Evolutionary conservation across 2,888 invertebrate species (phyloP).

Genomic region (Sipha maydis): DNA sequence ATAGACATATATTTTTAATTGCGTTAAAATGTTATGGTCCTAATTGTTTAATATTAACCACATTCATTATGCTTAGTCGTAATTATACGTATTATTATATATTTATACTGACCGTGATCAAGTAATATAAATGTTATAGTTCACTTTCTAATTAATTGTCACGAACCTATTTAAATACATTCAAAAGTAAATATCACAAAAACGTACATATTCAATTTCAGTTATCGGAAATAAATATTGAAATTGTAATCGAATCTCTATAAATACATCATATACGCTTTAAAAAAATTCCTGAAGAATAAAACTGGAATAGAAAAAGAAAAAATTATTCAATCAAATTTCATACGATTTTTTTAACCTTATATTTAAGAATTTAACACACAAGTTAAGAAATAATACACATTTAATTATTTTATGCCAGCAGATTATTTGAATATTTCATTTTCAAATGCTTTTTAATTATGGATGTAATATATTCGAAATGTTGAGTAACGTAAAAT

Average conservation of each 20-base stretch:
- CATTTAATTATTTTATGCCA: too few relatives aligned
- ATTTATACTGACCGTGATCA: not conserved
- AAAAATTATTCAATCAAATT: too few relatives aligned
- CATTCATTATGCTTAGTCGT: not conserved
- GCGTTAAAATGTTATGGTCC: not conserved
- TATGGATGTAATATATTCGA: too few relatives aligned
- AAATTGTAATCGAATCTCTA: not conserved
- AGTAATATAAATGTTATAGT: not conserved
- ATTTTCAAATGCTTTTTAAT: too few relatives aligned
- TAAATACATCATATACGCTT: not conserved
- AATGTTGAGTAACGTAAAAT: too few relatives aligned
- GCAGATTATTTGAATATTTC: too few relatives aligned
- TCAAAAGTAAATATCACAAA: not conserved
- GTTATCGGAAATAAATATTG: not conserved
- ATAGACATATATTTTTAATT: not conserved
- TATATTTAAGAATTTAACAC: too few relatives aligned
- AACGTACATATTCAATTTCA: not conserved
- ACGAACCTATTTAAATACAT: not conserved
- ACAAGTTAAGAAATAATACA: too few relatives aligned
- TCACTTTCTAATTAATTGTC: not conserved
- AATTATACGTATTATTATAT: not conserved
- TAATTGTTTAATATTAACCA: not conserved
- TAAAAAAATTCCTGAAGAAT: not conserved
- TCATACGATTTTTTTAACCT: too few relatives aligned
- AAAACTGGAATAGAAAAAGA: too few relatives aligned